Base-by-base conservation (phyloP, 2,888 invertebrate species). In the Zonitis immaculata region DNA sequence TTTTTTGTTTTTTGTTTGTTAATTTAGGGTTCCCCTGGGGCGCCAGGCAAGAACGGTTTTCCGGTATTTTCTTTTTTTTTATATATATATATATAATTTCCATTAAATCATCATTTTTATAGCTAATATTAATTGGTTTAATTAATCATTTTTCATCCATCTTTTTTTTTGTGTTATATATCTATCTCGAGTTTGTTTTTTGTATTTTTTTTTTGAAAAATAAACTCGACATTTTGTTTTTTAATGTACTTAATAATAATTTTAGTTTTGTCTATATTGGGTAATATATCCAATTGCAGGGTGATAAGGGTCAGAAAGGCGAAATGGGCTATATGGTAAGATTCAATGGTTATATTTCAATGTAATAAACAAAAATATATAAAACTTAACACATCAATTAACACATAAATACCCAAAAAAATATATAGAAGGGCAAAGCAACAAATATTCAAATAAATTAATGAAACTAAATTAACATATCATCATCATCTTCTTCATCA, bases 31-130 rank as follows among this genome's bases (percentile, higher is more conserved):
- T 78, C 84, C 71, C 81, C 85, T 75, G 91, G 91, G 75, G 83
- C 88, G 72, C 84, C 88, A 68, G 91, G 91, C 76, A 90, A 89
- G 80, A 90, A 89, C 77, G 91, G 91, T 81, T 91, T 91, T 84
- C 91, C 91, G 87, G 91, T 91, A 86, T 80, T 79, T 80, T 78
- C 78, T 75, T 77, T 76, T 78, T 77, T 71, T 75, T 76, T 76
- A 35, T 14, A 73, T 72, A 73, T 73, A 73, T 71, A 56, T 61
- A 59, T 57, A 57, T 56, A 53, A 52, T 49, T 70, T 66, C 62
- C 68, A 44, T 55, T 20, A 49, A 25, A 47, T 50, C 62, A 68
- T 58, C 46, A 47, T 47, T 61, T 44, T 27, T 55, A 44, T 49
- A 56, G 56, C 63, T 67, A 66, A 68, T 68, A 65, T 68, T 62